Evolutionary conservation across 1,140 invertebrate genomes (phyloP).

Genomic region (Zaprionus gabonicus): DNA sequence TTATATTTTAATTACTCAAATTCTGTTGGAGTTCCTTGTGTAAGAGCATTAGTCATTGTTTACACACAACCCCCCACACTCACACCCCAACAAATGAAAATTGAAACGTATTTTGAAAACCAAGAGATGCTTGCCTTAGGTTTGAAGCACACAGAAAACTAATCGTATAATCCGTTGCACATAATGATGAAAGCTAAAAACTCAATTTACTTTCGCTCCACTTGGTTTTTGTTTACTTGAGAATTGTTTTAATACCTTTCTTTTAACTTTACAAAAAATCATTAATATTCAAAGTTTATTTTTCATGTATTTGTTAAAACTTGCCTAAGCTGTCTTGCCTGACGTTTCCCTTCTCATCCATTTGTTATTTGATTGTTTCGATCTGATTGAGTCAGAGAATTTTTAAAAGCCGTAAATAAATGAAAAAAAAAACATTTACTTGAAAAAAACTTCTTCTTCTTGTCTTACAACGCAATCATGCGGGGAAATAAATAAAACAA

Average conservation of each 20-base stretch:
- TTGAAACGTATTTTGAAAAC: background rate
- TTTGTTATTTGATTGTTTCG: background rate
- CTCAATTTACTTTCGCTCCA: background rate
- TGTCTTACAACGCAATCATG: background rate
- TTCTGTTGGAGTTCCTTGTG: background rate
- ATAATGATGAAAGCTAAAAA: background rate
- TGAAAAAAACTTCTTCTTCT: background rate
- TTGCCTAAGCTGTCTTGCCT: background rate
- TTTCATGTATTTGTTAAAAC: background rate
- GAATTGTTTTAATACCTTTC: background rate
- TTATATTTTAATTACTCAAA: constrained; percentile 5
- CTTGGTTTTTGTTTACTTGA: no score
- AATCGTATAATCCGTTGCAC: background rate
- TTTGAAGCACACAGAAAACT: background rate
- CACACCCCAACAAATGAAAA: background rate
- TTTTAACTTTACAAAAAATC: background rate
- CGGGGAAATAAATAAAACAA: no score
- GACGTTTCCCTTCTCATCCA: background rate
- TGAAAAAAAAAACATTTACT: background rate
- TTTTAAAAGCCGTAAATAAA: background rate
- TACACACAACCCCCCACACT: no score
- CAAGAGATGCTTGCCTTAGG: background rate
- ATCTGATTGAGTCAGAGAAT: background rate
- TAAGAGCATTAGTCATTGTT: background rate
- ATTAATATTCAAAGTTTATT: background rate